These are phyloP conservation scores for Tetragonula clypearis DNA, from an alignment of 1,140 invertebrate species.

Conservation along the genomic window DNA sequence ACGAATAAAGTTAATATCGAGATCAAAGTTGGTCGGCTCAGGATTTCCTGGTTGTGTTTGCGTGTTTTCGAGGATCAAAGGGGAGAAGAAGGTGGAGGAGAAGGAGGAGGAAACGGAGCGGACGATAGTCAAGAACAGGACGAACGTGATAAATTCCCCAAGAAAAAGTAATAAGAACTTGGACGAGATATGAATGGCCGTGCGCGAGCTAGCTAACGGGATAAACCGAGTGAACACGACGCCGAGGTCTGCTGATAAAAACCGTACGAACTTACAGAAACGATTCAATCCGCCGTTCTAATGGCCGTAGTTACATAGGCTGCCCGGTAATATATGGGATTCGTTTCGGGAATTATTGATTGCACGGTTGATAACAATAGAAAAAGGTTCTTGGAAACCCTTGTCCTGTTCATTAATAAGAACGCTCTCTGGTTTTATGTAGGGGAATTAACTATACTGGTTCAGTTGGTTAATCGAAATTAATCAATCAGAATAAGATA, in stretches of 20 bases:
- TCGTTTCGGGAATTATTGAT: background rate
- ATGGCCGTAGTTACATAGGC: background rate
- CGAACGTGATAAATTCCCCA: slow-evolving; percentile 63
- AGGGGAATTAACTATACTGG: too few species aligned
- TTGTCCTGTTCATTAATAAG: background rate
- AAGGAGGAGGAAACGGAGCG: background rate
- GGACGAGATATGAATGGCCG: slow-evolving; percentile 34
- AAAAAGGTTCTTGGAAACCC: background rate
- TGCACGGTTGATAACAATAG: background rate
- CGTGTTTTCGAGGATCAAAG: slow-evolving; percentile 18
- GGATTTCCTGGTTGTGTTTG: slow-evolving; percentile 36
- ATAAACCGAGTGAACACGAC: background rate
- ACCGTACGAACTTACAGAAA: slow-evolving; percentile 22
- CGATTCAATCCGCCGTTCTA: slow-evolving; percentile 33
- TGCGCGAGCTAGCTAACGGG: background rate
- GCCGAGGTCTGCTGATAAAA: slow-evolving; percentile 37
- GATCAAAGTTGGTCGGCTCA: slow-evolving; percentile 27
- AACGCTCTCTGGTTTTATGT: background rate
- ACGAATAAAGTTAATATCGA: slow-evolving; percentile 48
- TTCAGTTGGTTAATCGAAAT: background rate
- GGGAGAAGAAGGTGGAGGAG: background rate
- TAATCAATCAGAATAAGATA: background rate
- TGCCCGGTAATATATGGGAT: background rate
- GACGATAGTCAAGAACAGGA: slow-evolving; percentile 34
- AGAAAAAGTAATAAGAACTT: slow-evolving; percentile 64